Base-by-base conservation (phyloP, 1,140 invertebrate species). In the Archivesica marissinica region DNA sequence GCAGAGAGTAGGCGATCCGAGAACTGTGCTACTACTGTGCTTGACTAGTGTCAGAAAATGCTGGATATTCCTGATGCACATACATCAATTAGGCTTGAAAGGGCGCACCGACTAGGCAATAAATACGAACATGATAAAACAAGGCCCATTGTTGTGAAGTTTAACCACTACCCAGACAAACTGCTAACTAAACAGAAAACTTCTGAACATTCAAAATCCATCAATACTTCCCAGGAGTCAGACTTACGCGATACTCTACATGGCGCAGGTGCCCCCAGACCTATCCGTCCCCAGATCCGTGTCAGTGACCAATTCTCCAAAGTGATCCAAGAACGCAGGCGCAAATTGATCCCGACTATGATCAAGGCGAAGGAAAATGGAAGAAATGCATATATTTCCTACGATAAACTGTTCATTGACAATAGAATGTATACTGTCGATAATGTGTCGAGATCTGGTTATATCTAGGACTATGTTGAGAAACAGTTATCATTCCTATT, bases 371-470 rank as follows among this genome's bases (percentile, higher is more conserved):
- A 75, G 39, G 47, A 70, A n/a, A 23, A 23, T 44, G 66, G 66
- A 2, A 41, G 25, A n/a, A 38, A 38, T 13, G 66, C 41, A n/a
- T 47, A 44, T 30, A 2, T 70, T 2, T 44, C 66, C 0, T 44
- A 47, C n/a, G 66, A 70, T 28, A 70, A 66, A 38, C 61, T 66
- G 30, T 66, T 38, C 20, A 39, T 66, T n/a, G 38, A 66, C 2
- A 74, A 50, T 50, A 74, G 50, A 47, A 74, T 74, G 70, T 74
- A 74, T n/a, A 74, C 39, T 30, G 47, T 52, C 1, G 41, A 75
- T 33, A 75, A 23, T 11, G 72, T 75, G 13, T 33, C 44, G 0
- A 35, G 23, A 11, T 75, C 72, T 11, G 72, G 25, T 52, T 75
- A 41, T 54, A 38, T 30, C 25, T 25, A 17, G 23, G 68, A 50